Evolutionary conservation across 2,113 vertebrate species (phyloP).

Genomic region (Tenebrosternarchus preto): DNA sequence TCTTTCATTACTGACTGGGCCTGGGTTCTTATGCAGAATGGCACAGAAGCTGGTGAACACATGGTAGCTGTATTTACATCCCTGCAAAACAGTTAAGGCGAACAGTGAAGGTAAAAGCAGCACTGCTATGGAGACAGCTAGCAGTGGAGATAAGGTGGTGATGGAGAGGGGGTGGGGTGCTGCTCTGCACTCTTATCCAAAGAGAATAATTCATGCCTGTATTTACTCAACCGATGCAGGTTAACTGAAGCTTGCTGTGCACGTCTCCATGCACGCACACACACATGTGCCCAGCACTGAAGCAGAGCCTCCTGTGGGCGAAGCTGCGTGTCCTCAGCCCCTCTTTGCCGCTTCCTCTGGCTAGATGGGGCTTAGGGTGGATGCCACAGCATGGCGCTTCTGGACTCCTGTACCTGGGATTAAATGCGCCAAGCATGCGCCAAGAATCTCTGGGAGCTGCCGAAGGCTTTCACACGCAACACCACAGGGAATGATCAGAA

Average conservation of each 20-base stretch:
- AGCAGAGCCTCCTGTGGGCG: not conserved
- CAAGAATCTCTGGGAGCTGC: not conserved
- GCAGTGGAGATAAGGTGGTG: not conserved
- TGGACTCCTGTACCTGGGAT: slow-evolving; percentile 17
- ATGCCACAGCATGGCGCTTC: not conserved
- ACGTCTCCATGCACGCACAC: slow-evolving; percentile 9
- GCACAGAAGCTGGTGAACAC: slow-evolving; percentile 7
- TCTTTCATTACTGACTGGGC: slow-evolving; percentile 37
- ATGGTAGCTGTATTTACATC: slow-evolving; percentile 33
- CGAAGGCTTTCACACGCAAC: not conserved
- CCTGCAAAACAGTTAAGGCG: slow-evolving; percentile 26
- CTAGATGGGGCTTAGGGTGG: not conserved
- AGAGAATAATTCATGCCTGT: slow-evolving; percentile 61
- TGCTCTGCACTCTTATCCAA: slow-evolving; percentile 34
- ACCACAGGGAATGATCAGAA: not conserved
- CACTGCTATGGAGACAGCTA: slow-evolving; percentile 17
- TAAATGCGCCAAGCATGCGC: slow-evolving; percentile 17
- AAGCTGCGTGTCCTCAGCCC: slow-evolving; percentile 4
- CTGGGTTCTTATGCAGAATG: slow-evolving; percentile 36
- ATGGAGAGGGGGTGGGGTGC: slow-evolving; percentile 4
- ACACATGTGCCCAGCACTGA: not conserved
- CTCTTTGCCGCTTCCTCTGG: not conserved
- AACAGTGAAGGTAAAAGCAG: slow-evolving; percentile 6
- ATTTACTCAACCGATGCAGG: slow-evolving; percentile 49
- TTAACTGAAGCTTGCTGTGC: slow-evolving; percentile 48